Percentiles rank a stretch among this genome's conserved stretches.
Conservation (phyloP, 1,140 invertebrate genomes). For the Drosophila sproati region DNA sequence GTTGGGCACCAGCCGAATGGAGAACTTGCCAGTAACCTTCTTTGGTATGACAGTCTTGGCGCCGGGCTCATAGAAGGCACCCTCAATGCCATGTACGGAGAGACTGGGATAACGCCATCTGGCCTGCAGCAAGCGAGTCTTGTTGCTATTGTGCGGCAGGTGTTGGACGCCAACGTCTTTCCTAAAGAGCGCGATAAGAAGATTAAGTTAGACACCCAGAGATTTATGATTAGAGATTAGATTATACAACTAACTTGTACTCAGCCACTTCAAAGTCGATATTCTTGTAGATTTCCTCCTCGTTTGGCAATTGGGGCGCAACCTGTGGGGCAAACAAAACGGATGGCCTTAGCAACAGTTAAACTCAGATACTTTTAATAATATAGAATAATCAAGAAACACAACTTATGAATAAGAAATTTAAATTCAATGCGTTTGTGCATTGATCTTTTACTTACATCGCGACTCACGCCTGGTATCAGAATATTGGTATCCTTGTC, state of each 20-base stretch:
- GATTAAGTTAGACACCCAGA: conserved; percentile 11
- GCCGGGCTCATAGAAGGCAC: conserved; percentile 95
- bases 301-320: conserved; percentile 88
- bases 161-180: conserved; percentile 89
- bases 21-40: conserved; percentile 98
- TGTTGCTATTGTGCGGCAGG: conserved; percentile 91
- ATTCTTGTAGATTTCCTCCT: conserved; percentile 91
- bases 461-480: conserved; percentile 91
- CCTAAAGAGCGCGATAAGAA: conserved; percentile 68
- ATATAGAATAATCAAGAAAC: too few relatives aligned
- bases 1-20: conserved; percentile 96
- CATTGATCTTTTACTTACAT: conserved; percentile 84
- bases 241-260: conserved; percentile 87
- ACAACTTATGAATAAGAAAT: not conserved
- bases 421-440: too few relatives aligned
- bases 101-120: conserved; percentile 96
- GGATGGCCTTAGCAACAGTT: conserved; percentile 8
- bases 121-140: conserved; percentile 92
- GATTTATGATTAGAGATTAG: conserved; percentile 64
- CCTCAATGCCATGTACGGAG: conserved; percentile 95
- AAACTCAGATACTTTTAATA: too few relatives aligned
- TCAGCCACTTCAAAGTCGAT: conserved; percentile 96
- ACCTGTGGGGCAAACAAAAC: conserved; percentile 46
- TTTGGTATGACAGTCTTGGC: conserved; percentile 98
- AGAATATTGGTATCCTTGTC: conserved; percentile 94